Conservation (phyloP, 1,140 invertebrate genomes). For the Drosophila quadrilineata region DNA sequence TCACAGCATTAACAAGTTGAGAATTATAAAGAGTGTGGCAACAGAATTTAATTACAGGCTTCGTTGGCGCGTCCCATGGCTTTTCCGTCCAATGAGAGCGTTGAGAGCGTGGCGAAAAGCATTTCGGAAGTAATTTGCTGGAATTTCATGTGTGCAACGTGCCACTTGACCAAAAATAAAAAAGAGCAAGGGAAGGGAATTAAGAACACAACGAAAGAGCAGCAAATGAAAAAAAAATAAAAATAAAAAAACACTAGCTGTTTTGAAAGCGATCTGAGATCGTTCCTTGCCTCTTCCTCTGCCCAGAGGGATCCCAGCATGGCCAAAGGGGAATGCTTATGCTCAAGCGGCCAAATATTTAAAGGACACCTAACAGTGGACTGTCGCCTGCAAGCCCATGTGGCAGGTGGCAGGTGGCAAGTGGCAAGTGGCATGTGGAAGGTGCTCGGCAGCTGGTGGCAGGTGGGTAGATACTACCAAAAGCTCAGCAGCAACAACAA, state of each 20-base stretch:
- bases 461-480: too few relatives aligned
- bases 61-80: too few relatives aligned
- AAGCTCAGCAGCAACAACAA: slow-evolving; percentile 13
- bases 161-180: neutral
- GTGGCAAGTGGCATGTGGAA: slow-evolving; percentile 11
- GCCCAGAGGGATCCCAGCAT: too few relatives aligned
- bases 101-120: slow-evolving; percentile 35
- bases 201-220: too few relatives aligned
- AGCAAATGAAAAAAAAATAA: too few relatives aligned
- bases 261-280: too few relatives aligned
- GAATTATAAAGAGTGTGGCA: too few relatives aligned
- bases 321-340: too few relatives aligned
- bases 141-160: slow-evolving; percentile 49
- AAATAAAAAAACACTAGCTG: neutral
- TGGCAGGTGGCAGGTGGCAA: neutral
- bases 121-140: slow-evolving; percentile 55
- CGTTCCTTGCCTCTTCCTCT: too few relatives aligned
- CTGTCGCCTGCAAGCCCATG: slow-evolving; percentile 4
- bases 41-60: slow-evolving; percentile 35
- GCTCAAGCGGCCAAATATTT: slow-evolving; percentile 14
- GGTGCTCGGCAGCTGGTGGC: too few relatives aligned
- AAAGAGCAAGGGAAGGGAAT: too few relatives aligned
- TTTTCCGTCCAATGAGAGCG: slow-evolving; percentile 24
- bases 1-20: too few relatives aligned
- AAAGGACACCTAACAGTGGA: slow-evolving; percentile 7